Evolutionary conservation across 2,113 vertebrate species (phyloP).

Genomic region (Passer domesticus): DNA sequence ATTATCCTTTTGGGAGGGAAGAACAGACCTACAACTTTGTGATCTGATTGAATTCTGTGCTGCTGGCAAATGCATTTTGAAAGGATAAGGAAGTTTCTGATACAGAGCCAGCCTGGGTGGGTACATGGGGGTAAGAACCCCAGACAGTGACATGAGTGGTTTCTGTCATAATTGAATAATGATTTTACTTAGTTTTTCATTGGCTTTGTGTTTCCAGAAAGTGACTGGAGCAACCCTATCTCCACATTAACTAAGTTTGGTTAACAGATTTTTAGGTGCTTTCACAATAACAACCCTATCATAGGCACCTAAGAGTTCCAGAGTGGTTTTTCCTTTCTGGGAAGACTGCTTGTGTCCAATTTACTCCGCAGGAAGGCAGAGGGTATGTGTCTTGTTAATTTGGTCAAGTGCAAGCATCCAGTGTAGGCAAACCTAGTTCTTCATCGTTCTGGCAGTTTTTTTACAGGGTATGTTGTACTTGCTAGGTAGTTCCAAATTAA

Average conservation of each 20-base stretch:
- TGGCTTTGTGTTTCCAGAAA: not conserved
- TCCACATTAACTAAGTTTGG: not conserved
- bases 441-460: not conserved
- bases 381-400: not conserved
- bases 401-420: not conserved
- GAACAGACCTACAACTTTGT: not conserved
- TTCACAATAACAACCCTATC: not conserved
- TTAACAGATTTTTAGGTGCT: not conserved
- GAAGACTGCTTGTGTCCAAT: not conserved
- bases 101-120: not conserved
- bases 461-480: not conserved
- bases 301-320: not conserved
- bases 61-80: not conserved
- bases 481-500: not conserved
- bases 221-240: not conserved
- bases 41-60: not conserved
- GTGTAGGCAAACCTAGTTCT: not conserved
- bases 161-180: not conserved
- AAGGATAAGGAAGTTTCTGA: not conserved
- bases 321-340: not conserved
- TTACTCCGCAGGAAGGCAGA: not conserved
- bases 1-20: not conserved
- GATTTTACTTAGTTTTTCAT: not conserved
- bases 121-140: not conserved
- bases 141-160: not conserved